Base-by-base conservation (phyloP, 2,113 vertebrate genomes). In the Bettongia penicillata region DNA sequence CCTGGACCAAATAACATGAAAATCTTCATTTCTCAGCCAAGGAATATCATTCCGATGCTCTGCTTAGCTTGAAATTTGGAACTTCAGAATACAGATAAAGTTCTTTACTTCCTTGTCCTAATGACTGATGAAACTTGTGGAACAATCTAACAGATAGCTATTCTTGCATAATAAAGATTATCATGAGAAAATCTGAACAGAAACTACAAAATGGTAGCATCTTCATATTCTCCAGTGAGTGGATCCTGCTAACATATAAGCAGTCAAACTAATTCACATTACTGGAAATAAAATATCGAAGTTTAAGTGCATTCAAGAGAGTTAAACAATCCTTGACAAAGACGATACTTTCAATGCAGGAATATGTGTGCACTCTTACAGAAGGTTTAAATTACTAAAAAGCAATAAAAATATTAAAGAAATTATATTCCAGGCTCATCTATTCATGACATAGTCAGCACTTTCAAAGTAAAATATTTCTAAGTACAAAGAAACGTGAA, bases 51-150 rank as follows among this genome's bases (percentile, higher is more conserved):
- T 31, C 28, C 57, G 14, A 37, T 68, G 28, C 14, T 6, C 12
- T 37, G 28, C 57, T 8, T 31, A n/a, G 6, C 37, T 77, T n/a
- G 37, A n/a, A n/a, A 77, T 77, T n/a, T 19, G 68, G 37, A 77
- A 84, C 16, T 84, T 84, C 8, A 55, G n/a, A 50, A 84, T 91
- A 96, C 0, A 53, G 57, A 25, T 0, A 50, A 90, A 25, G 12
- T 77, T 90, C 57, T 91, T 89, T 90, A 94, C 89, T 96, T 94
- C 51, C 61, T 95, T 89, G 52, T 93, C 53, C 51, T 90, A 94
- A 84, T 68, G 37, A 57, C 91, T 10, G 90, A 92, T 11, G 84
- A 24, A 96, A 22, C 25, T 90, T 96, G 68, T 28, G 84, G 96
- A 25, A 94, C 4, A 93, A 94, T 19, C 77, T 68, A 12, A 96